phyloP scores from a whole-genome alignment of 2,113 vertebrate genomes.

The Callopanchax toddi region DNA sequence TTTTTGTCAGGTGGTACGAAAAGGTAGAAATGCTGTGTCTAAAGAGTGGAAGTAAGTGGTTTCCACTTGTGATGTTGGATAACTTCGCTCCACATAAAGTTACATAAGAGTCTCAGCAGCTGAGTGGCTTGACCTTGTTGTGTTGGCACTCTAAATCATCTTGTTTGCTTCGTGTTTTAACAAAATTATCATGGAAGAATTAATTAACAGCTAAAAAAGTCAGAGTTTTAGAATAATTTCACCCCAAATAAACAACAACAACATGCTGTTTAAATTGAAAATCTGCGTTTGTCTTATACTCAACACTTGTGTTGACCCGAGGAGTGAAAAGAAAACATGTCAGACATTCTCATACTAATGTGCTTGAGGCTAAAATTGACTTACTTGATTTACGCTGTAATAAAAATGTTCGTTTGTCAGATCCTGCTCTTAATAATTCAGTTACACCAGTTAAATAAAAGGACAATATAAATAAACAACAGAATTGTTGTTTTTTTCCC shows the following conservation, averaged over 20 bases:
- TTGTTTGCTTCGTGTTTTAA: conserved; percentile 40
- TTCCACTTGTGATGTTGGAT: conserved; percentile 18
- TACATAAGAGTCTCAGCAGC: conserved; percentile 35
- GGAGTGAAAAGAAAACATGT: too few relatives aligned
- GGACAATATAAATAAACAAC: too few relatives aligned
- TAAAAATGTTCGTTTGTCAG: too few relatives aligned
- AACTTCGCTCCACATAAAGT: conserved; percentile 20
- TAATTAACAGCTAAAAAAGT: not conserved
- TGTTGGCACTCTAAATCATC: conserved; percentile 24
- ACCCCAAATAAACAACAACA: not conserved
- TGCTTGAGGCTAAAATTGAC: not conserved
- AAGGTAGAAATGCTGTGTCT: conserved; percentile 20
- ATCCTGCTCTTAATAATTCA: too few relatives aligned
- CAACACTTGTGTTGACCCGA: too few relatives aligned
- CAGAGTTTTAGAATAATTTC: not conserved
- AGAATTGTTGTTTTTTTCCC: too few relatives aligned
- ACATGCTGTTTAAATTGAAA: too few relatives aligned
- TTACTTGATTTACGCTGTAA: too few relatives aligned
- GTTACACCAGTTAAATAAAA: too few relatives aligned
- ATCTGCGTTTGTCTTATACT: too few relatives aligned
- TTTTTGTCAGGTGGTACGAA: conserved; percentile 49
- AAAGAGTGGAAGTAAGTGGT: conserved; percentile 20
- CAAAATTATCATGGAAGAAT: not conserved
- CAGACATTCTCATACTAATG: not conserved
- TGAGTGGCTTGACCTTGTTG: conserved; percentile 40